phyloP scores from a whole-genome alignment of 2,888 invertebrate genomes.

The Abrostola tripartita region DNA sequence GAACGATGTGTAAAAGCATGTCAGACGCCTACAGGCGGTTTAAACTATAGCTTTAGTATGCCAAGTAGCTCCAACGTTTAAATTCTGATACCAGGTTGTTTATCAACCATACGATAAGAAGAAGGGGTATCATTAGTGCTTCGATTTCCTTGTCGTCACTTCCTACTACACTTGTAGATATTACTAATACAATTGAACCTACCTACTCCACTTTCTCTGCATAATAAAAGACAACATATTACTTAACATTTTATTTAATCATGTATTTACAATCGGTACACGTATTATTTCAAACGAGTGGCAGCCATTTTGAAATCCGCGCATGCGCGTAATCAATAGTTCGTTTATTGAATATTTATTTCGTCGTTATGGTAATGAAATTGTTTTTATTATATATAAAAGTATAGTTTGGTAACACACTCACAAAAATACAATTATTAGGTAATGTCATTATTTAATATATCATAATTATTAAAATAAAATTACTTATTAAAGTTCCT shows the following conservation, averaged over 20 bases:
- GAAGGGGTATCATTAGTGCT: no score
- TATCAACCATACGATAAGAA: no score
- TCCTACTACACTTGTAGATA: slow-evolving; percentile 14
- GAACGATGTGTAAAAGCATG: no score
- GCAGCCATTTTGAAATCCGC: slow-evolving; percentile 62
- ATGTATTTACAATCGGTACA: slow-evolving; percentile 75
- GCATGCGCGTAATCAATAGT: slow-evolving; percentile 50
- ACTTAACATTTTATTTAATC: slow-evolving; percentile 79
- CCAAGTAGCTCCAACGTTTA: no score
- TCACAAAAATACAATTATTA: not conserved
- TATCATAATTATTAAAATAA: no score
- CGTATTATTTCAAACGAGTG: slow-evolving; percentile 61
- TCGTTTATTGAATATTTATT: slow-evolving; percentile 50
- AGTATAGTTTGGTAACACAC: slow-evolving; percentile 24
- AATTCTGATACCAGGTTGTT: no score
- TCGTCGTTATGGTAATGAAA: slow-evolving; percentile 28
- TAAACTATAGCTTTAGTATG: no score
- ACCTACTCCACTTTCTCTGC: slow-evolving; percentile 54
- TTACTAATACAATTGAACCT: slow-evolving; percentile 57
- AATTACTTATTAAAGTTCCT: no score
- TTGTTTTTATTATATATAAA: slow-evolving; percentile 14
- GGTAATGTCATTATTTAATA: no score
- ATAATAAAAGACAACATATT: slow-evolving; percentile 69
- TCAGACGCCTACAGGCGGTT: no score
- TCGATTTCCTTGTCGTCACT: not conserved